These are phyloP conservation scores for Centroberyx gerrardi DNA, from an alignment of 2,797 vertebrate species.

Conservation along the genomic window DNA sequence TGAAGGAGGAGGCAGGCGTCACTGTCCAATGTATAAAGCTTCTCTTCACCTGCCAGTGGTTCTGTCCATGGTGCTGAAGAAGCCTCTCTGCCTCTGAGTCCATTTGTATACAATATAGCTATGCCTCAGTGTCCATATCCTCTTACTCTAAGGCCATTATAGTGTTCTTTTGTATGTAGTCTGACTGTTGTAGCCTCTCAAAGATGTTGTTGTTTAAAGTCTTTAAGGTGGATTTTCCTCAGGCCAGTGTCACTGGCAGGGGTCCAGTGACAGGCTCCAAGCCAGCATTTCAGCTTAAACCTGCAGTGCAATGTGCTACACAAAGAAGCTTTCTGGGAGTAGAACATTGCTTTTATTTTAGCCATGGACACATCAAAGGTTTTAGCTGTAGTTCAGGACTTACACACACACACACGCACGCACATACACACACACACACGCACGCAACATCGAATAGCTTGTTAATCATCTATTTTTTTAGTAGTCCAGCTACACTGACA, in stretches of 20 bases:
- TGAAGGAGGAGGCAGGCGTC: slow-evolving; percentile 10
- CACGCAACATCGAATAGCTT: slow-evolving; percentile 16
- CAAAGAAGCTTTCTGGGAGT: slow-evolving; percentile 14
- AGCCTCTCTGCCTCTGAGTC: neutral
- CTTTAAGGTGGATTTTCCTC: slow-evolving; percentile 38
- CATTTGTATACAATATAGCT: neutral
- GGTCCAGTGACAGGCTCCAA: slow-evolving; percentile 42
- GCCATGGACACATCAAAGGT: slow-evolving; percentile 21
- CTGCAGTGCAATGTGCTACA: slow-evolving; percentile 15
- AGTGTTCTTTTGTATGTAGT: neutral
- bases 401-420: slow-evolving; percentile 6
- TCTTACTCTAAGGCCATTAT: neutral
- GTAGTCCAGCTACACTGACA: neutral
- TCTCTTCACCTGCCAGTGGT: slow-evolving; percentile 5
- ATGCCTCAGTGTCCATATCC: neutral
- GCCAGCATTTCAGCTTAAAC: slow-evolving; percentile 17
- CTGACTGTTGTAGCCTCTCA: slow-evolving; percentile 15
- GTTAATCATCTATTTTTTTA: slow-evolving; percentile 23
- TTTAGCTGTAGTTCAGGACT: slow-evolving; percentile 11
- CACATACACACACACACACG: neutral
- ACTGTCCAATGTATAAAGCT: neutral
- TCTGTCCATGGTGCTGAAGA: slow-evolving; percentile 68
- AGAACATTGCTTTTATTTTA: slow-evolving; percentile 28
- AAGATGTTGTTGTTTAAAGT: slow-evolving; percentile 37
- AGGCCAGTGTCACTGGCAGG: slow-evolving; percentile 17